These are phyloP conservation scores for Leucoraja ocellata DNA, from an alignment of 2,797 vertebrate genomes.

Conservation along the genomic window DNA sequence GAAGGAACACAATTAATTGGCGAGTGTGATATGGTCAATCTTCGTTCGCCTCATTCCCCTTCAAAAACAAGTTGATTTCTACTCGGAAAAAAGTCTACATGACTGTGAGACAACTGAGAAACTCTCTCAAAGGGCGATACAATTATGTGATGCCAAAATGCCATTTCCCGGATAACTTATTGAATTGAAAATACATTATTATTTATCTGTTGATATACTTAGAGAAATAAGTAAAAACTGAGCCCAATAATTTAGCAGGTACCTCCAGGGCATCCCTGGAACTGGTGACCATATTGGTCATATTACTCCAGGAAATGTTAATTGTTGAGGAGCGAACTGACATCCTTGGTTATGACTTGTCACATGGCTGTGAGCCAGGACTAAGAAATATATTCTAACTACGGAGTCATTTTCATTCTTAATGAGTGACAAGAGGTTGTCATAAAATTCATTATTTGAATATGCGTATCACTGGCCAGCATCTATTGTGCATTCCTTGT, in stretches of 20 bases:
- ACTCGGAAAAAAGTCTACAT: background rate
- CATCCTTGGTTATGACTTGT: background rate
- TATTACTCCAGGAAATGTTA: background rate
- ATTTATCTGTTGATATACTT: background rate
- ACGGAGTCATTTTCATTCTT: background rate
- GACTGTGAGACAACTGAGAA: background rate
- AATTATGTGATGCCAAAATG: background rate
- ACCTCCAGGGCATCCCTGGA: background rate
- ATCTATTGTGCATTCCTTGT: background rate
- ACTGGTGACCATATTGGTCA: background rate
- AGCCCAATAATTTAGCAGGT: background rate
- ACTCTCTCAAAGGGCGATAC: background rate
- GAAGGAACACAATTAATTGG: background rate
- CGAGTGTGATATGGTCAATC: background rate
- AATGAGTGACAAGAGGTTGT: background rate
- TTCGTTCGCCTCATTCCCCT: background rate
- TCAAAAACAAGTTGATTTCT: background rate
- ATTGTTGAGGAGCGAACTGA: background rate
- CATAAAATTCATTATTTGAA: background rate
- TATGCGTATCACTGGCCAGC: background rate
- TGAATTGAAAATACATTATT: background rate
- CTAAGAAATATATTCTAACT: background rate
- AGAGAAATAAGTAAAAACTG: background rate
- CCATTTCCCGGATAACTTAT: background rate
- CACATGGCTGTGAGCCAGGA: background rate